These are phyloP conservation scores for Tangara arthus DNA, from an alignment of 2,797 vertebrate genomes.

Conservation along the genomic window DNA sequence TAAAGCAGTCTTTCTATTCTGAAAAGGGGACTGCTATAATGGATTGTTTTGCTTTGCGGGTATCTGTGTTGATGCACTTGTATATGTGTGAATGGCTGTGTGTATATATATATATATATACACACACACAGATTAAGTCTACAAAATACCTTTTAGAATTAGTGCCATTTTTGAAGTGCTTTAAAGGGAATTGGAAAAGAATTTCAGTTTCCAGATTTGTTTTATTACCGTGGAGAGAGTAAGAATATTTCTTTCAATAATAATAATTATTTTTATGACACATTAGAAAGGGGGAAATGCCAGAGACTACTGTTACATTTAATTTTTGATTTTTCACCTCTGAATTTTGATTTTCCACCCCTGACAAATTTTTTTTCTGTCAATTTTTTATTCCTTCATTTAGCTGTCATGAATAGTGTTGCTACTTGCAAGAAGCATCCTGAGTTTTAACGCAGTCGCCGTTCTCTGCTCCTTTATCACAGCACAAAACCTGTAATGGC, in stretches of 20 bases:
- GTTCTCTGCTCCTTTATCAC: background rate
- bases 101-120: rapidly evolving
- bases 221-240: background rate
- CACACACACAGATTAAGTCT: background rate
- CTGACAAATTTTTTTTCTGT: too few relatives aligned
- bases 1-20: background rate
- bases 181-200: background rate
- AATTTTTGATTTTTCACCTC: background rate
- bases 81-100: background rate
- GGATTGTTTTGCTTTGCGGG: background rate
- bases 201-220: background rate
- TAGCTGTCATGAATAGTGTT: background rate
- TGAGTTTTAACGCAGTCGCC: background rate
- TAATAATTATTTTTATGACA: background rate
- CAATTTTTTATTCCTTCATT: background rate
- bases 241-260: background rate
- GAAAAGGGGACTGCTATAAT: background rate
- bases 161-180: background rate
- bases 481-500: background rate
- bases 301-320: background rate
- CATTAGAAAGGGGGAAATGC: background rate
- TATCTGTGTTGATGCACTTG: background rate
- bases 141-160: background rate
- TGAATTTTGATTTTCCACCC: too few relatives aligned
- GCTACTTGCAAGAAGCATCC: background rate